These are phyloP conservation scores for Psittacula cyanocephala DNA, from an alignment of 2,113 vertebrate genomes.

Conservation along the genomic window DNA sequence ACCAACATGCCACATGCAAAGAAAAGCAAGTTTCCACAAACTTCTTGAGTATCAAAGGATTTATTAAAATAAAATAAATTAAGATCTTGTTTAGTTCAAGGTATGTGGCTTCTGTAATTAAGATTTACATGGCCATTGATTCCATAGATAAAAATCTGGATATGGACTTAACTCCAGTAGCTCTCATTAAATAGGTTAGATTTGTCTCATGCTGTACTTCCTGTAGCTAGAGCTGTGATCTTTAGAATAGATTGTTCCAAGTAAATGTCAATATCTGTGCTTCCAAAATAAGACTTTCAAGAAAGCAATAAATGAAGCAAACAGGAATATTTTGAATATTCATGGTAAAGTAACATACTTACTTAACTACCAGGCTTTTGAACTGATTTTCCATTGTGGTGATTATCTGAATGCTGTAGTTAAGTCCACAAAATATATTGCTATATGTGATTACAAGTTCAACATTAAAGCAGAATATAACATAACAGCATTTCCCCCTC, in stretches of 20 bases:
- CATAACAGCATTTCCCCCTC: neutral
- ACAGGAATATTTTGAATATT: neutral
- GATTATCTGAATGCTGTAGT: neutral
- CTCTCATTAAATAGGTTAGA: neutral
- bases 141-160: neutral
- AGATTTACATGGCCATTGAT: neutral
- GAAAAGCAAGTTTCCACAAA: neutral
- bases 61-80: conserved; percentile 34
- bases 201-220: neutral
- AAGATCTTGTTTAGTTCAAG: neutral
- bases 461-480: neutral
- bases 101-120: neutral
- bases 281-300: neutral
- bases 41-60: neutral
- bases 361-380: neutral
- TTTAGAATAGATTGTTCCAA: neutral
- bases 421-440: neutral
- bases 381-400: neutral
- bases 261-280: neutral
- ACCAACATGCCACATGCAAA: neutral
- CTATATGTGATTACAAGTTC: neutral
- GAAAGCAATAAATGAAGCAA: neutral
- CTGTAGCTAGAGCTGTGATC: neutral
- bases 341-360: neutral
- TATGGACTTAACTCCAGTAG: neutral